Conservation (phyloP, 2,797 vertebrate genomes). For the Epinephelus malabaricus region DNA sequence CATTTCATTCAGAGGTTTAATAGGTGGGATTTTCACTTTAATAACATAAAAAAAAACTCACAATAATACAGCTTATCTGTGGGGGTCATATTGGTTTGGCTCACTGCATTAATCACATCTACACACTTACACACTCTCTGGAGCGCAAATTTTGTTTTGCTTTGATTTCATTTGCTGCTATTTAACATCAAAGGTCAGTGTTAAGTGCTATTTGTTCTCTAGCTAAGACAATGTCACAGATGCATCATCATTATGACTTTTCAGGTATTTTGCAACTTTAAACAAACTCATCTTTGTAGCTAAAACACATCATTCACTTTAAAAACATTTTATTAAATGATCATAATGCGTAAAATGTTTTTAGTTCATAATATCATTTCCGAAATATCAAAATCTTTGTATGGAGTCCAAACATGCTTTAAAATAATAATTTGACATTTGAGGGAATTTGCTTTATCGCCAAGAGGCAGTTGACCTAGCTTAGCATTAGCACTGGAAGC, state of each 20-base stretch:
- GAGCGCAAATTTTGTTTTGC: conserved; percentile 10
- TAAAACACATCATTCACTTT: too few relatives aligned
- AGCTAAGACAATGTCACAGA: not conserved
- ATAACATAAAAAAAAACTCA: not conserved
- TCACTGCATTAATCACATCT: conserved; percentile 21
- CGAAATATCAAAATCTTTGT: not conserved
- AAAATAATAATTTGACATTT: conserved; percentile 1
- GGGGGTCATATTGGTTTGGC: conserved; percentile 20
- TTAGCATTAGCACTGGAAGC: conserved; percentile 9
- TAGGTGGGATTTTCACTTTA: conserved; percentile 8
- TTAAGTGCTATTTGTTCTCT: not conserved
- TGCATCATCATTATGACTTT: not conserved
- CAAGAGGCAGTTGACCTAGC: not conserved
- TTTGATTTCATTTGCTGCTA: conserved; percentile 12
- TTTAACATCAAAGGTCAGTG: not conserved
- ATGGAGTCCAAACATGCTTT: not conserved
- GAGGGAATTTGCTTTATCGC: not conserved
- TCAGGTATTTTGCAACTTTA: not conserved
- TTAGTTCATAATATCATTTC: not conserved
- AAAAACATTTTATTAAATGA: not conserved
- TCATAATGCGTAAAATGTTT: not conserved
- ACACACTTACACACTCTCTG: conserved; percentile 12
- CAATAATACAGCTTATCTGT: conserved; percentile 19
- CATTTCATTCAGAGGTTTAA: conserved; percentile 19
- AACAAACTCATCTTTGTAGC: not conserved